phyloP scores from a whole-genome alignment of 2,113 vertebrate species.

The Elephas maximus region DNA sequence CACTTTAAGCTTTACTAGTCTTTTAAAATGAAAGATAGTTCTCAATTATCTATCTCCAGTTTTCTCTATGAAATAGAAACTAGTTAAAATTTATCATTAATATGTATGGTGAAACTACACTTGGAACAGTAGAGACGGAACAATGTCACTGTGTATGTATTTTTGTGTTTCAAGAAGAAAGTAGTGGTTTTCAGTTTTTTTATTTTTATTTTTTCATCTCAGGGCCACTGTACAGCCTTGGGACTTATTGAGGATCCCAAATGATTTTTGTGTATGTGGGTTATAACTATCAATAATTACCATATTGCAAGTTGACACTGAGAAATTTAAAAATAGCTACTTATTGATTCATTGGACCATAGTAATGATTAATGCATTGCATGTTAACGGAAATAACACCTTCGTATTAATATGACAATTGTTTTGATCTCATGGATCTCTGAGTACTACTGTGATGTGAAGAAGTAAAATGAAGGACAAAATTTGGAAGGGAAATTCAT shows the following conservation, averaged over 20 bases:
- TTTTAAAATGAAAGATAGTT: not conserved
- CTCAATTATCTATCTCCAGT: not conserved
- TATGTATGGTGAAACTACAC: not conserved
- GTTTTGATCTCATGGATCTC: not conserved
- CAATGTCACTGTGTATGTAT: not conserved
- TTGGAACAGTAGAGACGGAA: not conserved
- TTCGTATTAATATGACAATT: not conserved
- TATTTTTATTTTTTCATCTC: not conserved
- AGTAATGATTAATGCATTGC: not conserved
- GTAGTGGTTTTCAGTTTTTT: not conserved
- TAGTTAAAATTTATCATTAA: not conserved
- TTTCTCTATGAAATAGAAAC: not conserved
- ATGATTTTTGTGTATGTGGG: not conserved
- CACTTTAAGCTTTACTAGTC: not conserved
- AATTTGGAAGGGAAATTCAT: not conserved
- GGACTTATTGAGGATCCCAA: not conserved
- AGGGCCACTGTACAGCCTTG: not conserved
- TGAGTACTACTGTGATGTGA: not conserved
- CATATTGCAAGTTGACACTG: not conserved
- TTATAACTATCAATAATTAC: not conserved
- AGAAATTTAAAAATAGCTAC: not conserved
- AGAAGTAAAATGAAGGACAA: not conserved
- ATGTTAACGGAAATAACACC: conserved; percentile 25
- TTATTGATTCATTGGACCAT: not conserved
- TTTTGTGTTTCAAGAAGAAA: not conserved